phyloP scores from a whole-genome alignment of 2,113 vertebrate genomes.

The Myrmophylax atrothorax region DNA sequence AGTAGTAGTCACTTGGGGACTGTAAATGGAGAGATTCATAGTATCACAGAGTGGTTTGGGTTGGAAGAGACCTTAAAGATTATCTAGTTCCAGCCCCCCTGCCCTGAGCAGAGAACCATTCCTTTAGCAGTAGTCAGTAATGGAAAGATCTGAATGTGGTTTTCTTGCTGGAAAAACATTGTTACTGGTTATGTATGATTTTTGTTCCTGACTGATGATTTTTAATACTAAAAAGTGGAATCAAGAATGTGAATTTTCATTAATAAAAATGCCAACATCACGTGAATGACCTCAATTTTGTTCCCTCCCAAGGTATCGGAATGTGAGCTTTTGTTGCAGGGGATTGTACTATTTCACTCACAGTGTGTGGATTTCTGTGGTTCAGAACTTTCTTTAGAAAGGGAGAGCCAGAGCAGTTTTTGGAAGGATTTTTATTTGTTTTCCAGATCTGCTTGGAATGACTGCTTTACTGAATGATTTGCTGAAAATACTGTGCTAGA shows the following conservation, averaged over 20 bases:
- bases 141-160: fast-evolving
- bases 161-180: background rate
- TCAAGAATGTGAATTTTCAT: background rate
- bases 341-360: background rate
- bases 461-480: background rate
- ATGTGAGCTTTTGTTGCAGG: background rate
- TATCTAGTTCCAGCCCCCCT: fast-evolving
- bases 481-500: background rate
- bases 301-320: background rate
- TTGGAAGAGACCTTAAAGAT: background rate
- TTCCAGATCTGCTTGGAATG: background rate
- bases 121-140: background rate
- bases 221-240: background rate
- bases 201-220: background rate
- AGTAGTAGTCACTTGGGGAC: background rate
- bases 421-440: background rate
- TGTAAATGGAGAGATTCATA: background rate
- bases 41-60: background rate
- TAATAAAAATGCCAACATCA: background rate
- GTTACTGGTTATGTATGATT: background rate
- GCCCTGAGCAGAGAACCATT: background rate
- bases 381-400: background rate
- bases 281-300: background rate
- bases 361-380: background rate
- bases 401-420: fast-evolving